These are phyloP conservation scores for Coracias cyanogaster DNA, from an alignment of 2,797 vertebrate species.

Conservation along the genomic window DNA sequence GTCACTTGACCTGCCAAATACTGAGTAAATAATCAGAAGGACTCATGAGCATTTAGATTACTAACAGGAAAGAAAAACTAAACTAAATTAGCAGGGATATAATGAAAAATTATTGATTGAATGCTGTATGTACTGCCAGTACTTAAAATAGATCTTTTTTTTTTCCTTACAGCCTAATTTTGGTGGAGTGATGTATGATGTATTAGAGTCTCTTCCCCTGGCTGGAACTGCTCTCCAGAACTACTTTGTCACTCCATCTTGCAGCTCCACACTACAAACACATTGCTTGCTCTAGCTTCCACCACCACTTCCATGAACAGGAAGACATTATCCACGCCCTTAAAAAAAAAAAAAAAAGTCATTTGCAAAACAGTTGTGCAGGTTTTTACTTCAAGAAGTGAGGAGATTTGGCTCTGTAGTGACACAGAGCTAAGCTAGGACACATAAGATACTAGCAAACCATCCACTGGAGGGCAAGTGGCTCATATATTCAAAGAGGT, in stretches of 20 bases:
- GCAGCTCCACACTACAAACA: not conserved
- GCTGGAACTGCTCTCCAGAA: slow-evolving; percentile 20
- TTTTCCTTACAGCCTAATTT: slow-evolving; percentile 29
- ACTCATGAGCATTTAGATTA: not conserved
- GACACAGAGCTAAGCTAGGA: not conserved
- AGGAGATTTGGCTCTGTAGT: not conserved
- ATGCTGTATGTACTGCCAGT: not conserved
- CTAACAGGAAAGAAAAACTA: not conserved
- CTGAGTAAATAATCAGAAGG: not conserved
- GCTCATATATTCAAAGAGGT: not conserved
- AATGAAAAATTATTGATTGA: not conserved
- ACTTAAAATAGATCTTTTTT: not conserved
- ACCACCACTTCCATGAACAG: not conserved
- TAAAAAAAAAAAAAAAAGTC: not conserved
- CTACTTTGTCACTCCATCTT: not conserved
- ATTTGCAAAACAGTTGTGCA: not conserved
- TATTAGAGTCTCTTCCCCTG: not conserved
- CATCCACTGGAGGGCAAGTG: not conserved
- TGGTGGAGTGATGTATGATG: slow-evolving; percentile 23
- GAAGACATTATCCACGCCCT: not conserved
- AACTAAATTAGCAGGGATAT: not conserved
- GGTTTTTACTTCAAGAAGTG: not conserved
- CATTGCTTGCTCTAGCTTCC: not conserved
- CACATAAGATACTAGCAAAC: not conserved
- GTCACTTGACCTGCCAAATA: not conserved